Evolutionary conservation across 2,797 vertebrate genomes (phyloP), one percentile per base, ranked within the genome.

Genomic region (Xyrichtys novacula): DNA sequence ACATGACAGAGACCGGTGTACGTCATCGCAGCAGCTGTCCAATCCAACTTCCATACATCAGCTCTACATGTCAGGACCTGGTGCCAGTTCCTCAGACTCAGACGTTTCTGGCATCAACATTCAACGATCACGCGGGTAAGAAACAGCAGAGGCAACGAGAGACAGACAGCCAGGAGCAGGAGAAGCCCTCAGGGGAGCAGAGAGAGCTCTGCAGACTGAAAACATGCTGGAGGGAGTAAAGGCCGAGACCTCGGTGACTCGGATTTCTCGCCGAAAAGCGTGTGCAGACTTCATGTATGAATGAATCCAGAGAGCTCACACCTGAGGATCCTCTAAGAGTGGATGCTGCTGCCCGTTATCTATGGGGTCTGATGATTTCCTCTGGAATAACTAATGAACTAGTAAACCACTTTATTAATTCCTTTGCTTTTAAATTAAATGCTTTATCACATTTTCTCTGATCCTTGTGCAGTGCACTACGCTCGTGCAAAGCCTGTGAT

Each of bases 211-310:
- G 23, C 63, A 36, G 63, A 32, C 22, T 29, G 34, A 52, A 42
- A 58, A 67, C 44, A 54, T n/a, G 32, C 32, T 12, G 56, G 14
- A 22, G 56, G 12, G 42, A 55, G 19, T 31, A 26, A 4, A 25
- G 46, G 36, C 43, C 25, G 9, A 50, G 60, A 65, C 36, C 39
- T 23, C 16, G 25, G 57, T 50, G 7, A 0, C 44, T 66, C 34
- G 3, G 4, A 28, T 28, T 31, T 49, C 39, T 32, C 7, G n/a
- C 48, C 39, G 48, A 40, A 36, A 29, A 32, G 2, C 3, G 14
- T 15, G 29, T 7, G 50, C 19, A 55, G 14, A 1, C 59, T 56
- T 26, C 48, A 31, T 36, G 44, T 11, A 0, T 57, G 31, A 44
- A 20, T 31, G 23, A 14, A 25, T 25, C 15, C 11, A 38, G 22